phyloP scores from a whole-genome alignment of 23 tunicate species.

The Botrylloides violaceus region DNA sequence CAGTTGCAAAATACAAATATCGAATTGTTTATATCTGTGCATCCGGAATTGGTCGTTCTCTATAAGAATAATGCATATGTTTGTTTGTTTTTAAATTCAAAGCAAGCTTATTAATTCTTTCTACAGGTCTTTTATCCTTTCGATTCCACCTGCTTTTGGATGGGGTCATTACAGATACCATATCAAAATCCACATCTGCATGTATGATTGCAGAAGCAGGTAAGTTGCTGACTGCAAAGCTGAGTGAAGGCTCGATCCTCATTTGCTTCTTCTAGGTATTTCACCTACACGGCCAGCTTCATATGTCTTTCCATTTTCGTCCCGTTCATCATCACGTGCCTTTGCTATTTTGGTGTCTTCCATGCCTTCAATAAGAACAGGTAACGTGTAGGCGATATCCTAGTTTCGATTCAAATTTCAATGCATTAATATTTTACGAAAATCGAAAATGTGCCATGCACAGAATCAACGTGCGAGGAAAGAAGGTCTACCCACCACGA shows the following conservation, averaged over 20 bases:
- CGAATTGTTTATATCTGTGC: too few species aligned
- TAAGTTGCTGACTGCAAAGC: too few species aligned
- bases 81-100: too few species aligned
- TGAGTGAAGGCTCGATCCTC: too few species aligned
- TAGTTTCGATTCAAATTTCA: not conserved
- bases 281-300: slow-evolving; percentile 17
- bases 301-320: slow-evolving; percentile 14
- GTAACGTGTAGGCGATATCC: not conserved
- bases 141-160: slow-evolving; percentile 26
- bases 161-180: slow-evolving; percentile 21
- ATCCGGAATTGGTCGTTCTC: too few species aligned
- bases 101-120: too few species aligned
- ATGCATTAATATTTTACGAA: not conserved
- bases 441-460: not conserved
- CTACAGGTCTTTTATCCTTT: slow-evolving; percentile 12
- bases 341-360: slow-evolving; percentile 18
- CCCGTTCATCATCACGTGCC: slow-evolving; percentile 14
- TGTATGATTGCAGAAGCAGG: slow-evolving; percentile 15
- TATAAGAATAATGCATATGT: too few species aligned
- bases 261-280: slow-evolving; percentile 5
- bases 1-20: too few species aligned
- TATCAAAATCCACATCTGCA: slow-evolving; percentile 16
- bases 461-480: too few species aligned
- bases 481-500: too few species aligned
- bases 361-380: slow-evolving; percentile 20